Base-by-base conservation (phyloP, 2,888 invertebrate species). In the Kryphioiulus occultus region DNA sequence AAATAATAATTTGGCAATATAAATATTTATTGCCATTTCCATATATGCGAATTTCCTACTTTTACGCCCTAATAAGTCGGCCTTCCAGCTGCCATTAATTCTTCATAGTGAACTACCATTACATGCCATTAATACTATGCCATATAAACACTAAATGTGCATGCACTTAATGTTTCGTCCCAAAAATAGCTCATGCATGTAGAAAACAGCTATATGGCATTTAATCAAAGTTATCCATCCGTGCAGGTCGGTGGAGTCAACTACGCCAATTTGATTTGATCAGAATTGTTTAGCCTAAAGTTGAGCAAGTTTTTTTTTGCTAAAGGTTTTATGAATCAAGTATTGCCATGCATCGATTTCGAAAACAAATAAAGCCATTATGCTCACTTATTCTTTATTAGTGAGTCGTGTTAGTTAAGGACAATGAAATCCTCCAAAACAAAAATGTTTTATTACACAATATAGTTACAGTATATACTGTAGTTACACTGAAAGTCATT, bases 21-120 rank as follows among this genome's bases (percentile, higher is more conserved):
- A 68, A 44, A 68, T 68, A 68, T 68, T 68, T 68, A 68, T 26
- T 68, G 22, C 7, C 59, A 68, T 4, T 68, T 68, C 22, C 68
- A 68, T 68, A n/a, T n/a, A 68, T 68, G 68, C 22, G 22, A 26
- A n/a, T 26, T 68, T 68, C 22, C 7, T 68, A 68, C 68, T 26
- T 68, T 68, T 68, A 5, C 68, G 22, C 22, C 22, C 22, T 68
- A 68, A 68, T 68, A 68, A 68, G 68, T 22, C 22, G 68, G 22
- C 22, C 22, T 68, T 68, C 68, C 68, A 68, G 68, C 68, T 68
- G 68, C 68, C 22, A 68, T 68, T 68, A 68, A 68, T 68, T 68
- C 68, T 68, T 68, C 68, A 68, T 68, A 9, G 68, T 68, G 68
- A 68, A 68, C 68, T 68, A 68, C 68, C 68, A 68, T 68, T 68